These are phyloP conservation scores for Felis chaus DNA, from an alignment of 2,113 vertebrate species.

Conservation along the genomic window DNA sequence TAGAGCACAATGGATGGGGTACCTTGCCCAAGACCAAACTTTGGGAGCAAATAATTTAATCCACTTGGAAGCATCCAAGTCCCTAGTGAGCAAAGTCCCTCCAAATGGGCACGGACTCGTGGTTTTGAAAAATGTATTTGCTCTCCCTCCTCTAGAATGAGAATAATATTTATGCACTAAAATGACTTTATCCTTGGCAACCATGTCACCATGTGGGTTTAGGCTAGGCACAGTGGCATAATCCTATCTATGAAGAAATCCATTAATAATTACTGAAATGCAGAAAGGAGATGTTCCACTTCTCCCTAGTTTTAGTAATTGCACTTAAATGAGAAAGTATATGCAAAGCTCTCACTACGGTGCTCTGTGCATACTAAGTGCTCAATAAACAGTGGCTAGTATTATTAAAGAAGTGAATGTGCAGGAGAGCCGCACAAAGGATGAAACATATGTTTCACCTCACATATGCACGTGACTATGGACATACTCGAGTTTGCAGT, in stretches of 20 bases:
- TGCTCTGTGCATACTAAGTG: not conserved
- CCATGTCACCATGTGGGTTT: not conserved
- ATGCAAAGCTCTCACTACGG: not conserved
- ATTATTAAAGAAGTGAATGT: not conserved
- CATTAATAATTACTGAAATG: not conserved
- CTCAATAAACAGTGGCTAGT: not conserved
- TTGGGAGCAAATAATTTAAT: constrained; percentile 38
- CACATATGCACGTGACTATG: not conserved
- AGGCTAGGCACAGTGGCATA: not conserved
- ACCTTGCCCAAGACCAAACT: not conserved
- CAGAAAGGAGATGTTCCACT: not conserved
- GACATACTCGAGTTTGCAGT: not conserved
- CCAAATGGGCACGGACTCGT: not conserved
- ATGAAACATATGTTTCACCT: not conserved
- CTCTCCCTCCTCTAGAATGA: not conserved
- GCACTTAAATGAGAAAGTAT: not conserved
- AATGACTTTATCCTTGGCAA: constrained; percentile 25
- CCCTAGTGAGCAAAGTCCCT: not conserved
- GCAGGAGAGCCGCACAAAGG: not conserved
- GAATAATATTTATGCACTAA: not conserved
- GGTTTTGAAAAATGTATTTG: not conserved
- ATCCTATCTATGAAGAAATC: not conserved
- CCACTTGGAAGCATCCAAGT: not conserved
- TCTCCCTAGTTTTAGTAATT: constrained; percentile 9
- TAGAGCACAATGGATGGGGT: not conserved